Percentiles rank a stretch among this genome's conserved stretches.
Evolutionary conservation across 2,797 vertebrate species (phyloP).

Genomic region (Tapirus indicus): DNA sequence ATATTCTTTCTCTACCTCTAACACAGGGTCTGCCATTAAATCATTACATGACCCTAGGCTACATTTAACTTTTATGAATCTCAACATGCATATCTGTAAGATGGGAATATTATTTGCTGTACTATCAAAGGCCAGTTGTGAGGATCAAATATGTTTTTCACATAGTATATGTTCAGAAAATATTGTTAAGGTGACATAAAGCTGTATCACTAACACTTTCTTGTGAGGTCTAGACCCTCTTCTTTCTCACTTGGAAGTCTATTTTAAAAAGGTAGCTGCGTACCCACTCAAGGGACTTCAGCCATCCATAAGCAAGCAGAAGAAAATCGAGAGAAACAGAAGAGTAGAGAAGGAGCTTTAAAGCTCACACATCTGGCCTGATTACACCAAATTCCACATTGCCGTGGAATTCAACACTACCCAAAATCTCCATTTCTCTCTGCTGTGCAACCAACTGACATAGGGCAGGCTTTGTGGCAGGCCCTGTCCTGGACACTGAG

Average conservation of each 20-base stretch:
- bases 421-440: background rate
- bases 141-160: background rate
- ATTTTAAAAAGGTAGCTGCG: background rate
- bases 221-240: background rate
- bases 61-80: constrained; percentile 28
- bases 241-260: background rate
- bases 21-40: background rate
- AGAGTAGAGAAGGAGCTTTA: background rate
- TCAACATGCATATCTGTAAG: background rate
- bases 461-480: background rate
- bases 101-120: background rate
- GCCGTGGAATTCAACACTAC: background rate
- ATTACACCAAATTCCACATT: background rate
- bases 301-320: background rate
- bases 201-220: background rate
- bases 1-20: background rate
- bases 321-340: background rate
- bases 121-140: background rate
- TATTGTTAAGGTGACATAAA: background rate
- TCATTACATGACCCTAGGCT: background rate
- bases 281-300: background rate
- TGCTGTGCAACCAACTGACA: background rate
- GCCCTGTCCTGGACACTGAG: background rate
- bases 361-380: background rate
- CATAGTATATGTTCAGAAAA: constrained; percentile 6